These are phyloP conservation scores for Epinephelus awoara DNA, from an alignment of 2,797 vertebrate species.

Conservation along the genomic window DNA sequence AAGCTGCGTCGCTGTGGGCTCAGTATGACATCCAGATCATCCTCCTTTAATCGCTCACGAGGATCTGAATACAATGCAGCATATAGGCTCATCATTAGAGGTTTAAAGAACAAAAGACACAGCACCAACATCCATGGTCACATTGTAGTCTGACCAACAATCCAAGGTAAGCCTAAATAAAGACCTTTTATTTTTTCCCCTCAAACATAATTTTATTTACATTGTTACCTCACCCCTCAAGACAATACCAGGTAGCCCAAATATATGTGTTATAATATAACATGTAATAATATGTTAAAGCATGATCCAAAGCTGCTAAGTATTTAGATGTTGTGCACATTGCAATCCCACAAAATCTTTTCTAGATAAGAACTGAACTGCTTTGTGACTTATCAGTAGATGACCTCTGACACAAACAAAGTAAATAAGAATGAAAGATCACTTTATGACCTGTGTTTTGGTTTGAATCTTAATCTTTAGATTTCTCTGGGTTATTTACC, in stretches of 20 bases:
- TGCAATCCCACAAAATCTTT: not conserved
- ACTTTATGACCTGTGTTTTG: not conserved
- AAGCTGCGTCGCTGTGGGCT: slow-evolving; percentile 98
- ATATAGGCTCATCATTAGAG: not conserved
- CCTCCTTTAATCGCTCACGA: slow-evolving; percentile 96
- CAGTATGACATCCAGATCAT: slow-evolving; percentile 95
- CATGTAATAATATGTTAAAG: no score
- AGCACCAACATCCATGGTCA: not conserved
- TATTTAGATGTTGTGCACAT: not conserved
- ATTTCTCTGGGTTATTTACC: slow-evolving; percentile 80
- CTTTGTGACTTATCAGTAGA: not conserved
- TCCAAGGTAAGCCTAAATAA: not conserved
- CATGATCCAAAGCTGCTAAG: not conserved
- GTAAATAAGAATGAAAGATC: not conserved
- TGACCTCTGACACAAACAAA: not conserved
- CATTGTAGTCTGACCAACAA: not conserved
- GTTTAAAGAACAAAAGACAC: not conserved
- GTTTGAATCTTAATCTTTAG: not conserved
- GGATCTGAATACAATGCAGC: slow-evolving; percentile 87
- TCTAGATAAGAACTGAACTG: not conserved
- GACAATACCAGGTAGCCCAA: not conserved
- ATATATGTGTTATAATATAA: no score
- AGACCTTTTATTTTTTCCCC: not conserved
- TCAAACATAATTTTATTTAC: not conserved
- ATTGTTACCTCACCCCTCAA: not conserved